phyloP scores from a whole-genome alignment of 2,797 vertebrate species.

The Tarsius wallacei region DNA sequence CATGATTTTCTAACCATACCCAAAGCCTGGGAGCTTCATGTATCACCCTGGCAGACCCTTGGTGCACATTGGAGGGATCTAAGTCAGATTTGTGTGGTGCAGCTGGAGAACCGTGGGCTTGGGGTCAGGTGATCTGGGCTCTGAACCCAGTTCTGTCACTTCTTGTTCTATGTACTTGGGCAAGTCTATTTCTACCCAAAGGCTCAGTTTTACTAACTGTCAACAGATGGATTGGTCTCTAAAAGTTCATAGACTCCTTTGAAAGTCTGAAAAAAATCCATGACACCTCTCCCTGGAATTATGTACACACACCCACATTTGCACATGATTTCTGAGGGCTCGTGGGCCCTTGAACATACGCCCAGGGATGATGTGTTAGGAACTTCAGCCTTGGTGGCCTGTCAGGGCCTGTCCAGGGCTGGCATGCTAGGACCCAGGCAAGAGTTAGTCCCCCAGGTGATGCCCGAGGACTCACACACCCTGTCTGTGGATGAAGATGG shows the following conservation, averaged over 20 bases:
- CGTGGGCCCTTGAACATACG: not conserved
- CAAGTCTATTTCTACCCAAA: not conserved
- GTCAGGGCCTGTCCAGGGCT: slow-evolving; percentile 9
- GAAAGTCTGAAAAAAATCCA: slow-evolving; percentile 30
- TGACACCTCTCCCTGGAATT: not conserved
- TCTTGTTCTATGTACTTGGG: not conserved
- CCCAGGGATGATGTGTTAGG: slow-evolving; percentile 10
- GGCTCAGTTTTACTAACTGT: not conserved
- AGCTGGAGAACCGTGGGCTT: not conserved
- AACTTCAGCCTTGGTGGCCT: not conserved
- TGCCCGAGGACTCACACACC: slow-evolving; percentile 16
- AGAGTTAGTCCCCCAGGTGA: not conserved
- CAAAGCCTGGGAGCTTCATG: not conserved
- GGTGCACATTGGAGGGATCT: not conserved
- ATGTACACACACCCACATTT: not conserved
- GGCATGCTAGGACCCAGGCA: not conserved
- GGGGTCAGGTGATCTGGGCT: not conserved
- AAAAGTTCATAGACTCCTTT: not conserved
- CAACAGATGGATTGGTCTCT: not conserved
- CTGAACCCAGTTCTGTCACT: not conserved
- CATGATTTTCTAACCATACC: not conserved
- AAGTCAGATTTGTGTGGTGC: not conserved
- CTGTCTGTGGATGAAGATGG: slow-evolving; percentile 41
- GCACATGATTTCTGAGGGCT: not conserved
- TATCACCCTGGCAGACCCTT: not conserved